Percentiles rank a stretch among this genome's conserved stretches.
Evolutionary conservation across 2,888 invertebrate genomes (phyloP).

Genomic region (Parnassius apollo): DNA sequence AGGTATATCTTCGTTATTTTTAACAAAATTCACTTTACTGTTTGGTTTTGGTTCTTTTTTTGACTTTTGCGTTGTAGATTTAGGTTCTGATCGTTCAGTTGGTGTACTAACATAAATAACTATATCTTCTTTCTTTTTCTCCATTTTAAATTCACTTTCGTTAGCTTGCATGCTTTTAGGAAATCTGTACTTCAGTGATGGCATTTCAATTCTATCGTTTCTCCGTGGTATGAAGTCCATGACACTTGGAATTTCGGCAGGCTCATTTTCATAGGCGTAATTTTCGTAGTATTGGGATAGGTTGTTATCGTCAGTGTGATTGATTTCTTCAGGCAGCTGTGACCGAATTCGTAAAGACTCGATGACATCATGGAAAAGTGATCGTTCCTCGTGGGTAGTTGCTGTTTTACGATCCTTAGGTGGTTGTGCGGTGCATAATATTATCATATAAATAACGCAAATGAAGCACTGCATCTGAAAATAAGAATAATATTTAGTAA

Average conservation of each 20-base stretch:
- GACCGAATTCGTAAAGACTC: constrained; percentile 64
- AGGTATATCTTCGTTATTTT: constrained; percentile 37
- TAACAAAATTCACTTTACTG: constrained; percentile 42
- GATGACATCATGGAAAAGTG: constrained; percentile 69
- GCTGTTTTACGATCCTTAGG: constrained; percentile 43
- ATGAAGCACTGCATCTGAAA: constrained; percentile 74
- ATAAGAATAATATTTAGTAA: constrained; percentile 4
- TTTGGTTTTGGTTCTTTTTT: constrained; percentile 45
- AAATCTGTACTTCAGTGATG: constrained; percentile 61
- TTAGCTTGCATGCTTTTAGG: constrained; percentile 56
- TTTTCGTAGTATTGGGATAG: constrained; percentile 54
- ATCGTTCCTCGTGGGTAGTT: constrained; percentile 52
- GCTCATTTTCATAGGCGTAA: constrained; percentile 56
- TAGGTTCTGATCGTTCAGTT: constrained; percentile 41
- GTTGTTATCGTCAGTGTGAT: constrained; percentile 62
- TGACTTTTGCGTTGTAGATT: constrained; percentile 50
- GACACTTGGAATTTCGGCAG: constrained; percentile 55
- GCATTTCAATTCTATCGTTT: constrained; percentile 72
- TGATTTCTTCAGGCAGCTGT: constrained; percentile 54
- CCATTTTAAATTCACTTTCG: constrained; percentile 38
- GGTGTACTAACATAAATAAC: constrained; percentile 58
- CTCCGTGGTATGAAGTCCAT: constrained; percentile 63
- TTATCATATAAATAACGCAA: constrained; percentile 67
- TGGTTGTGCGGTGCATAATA: constrained; percentile 59
- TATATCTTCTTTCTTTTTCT: constrained; percentile 53